A percentile compares a stretch with the other conserved stretches of the same genome.
phyloP scores from a whole-genome alignment of 2,888 invertebrate genomes.

The Athrips mouffetella region DNA sequence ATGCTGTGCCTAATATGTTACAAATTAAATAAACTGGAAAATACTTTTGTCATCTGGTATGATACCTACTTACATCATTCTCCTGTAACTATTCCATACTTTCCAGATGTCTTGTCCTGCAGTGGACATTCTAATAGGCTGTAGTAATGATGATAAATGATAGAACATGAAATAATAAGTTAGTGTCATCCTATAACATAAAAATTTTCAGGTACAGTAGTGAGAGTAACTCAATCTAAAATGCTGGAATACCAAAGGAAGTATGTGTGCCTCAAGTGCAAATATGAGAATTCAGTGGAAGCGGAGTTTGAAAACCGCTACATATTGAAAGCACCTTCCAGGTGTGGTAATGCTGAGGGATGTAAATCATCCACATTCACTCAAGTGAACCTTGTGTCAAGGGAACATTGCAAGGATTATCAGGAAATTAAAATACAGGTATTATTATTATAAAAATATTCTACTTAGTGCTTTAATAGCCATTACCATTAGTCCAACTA shows the following conservation, averaged over 20 bases:
- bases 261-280: slow-evolving; percentile 88
- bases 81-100: neutral
- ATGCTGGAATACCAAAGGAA: slow-evolving; percentile 86
- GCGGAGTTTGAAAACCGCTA: slow-evolving; percentile 84
- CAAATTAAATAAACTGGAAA: too few relatives aligned
- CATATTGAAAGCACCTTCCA: slow-evolving; percentile 74
- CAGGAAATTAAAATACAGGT: slow-evolving; percentile 92
- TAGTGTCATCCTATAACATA: too few relatives aligned
- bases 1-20: too few relatives aligned
- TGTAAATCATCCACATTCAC: slow-evolving; percentile 78
- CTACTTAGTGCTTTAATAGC: too few relatives aligned
- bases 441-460: slow-evolving; percentile 16
- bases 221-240: slow-evolving; percentile 85
- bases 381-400: slow-evolving; percentile 74
- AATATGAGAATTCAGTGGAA: slow-evolving; percentile 80
- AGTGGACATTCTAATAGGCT: too few relatives aligned
- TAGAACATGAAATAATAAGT: too few relatives aligned
- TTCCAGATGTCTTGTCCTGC: too few relatives aligned
- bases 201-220: slow-evolving; percentile 83
- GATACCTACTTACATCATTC: too few relatives aligned
- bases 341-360: slow-evolving; percentile 74
- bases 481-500: too few relatives aligned
- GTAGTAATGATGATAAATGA: too few relatives aligned
- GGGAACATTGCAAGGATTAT: slow-evolving; percentile 86
- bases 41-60: too few relatives aligned